Conservation (phyloP, 2,113 vertebrate genomes). For the Atractosteus spatula region DNA sequence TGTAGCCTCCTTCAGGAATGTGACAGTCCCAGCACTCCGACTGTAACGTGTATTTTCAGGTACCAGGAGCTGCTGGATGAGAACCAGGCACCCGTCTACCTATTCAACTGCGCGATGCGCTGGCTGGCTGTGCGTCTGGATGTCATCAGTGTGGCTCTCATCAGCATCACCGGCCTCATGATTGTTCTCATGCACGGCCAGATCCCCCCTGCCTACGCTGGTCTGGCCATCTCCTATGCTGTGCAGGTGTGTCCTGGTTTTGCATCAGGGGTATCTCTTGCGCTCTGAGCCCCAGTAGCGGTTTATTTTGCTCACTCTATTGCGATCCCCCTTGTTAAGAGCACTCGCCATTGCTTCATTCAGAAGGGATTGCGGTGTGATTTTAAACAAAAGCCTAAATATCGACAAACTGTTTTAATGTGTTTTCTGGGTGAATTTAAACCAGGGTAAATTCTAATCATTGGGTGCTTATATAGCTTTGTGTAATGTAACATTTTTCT, state of each 20-base stretch:
- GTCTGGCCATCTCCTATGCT: slow-evolving; percentile 86
- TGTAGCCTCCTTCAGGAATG: too few relatives aligned
- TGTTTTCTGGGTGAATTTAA: too few relatives aligned
- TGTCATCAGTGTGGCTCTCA: slow-evolving; percentile 84
- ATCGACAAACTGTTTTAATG: neutral
- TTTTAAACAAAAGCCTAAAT: neutral
- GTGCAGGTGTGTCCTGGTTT: slow-evolving; percentile 71
- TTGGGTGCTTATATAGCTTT: too few relatives aligned
- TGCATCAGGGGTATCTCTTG: too few relatives aligned
- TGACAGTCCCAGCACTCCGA: neutral
- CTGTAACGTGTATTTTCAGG: slow-evolving; percentile 47
- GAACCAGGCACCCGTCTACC: slow-evolving; percentile 85
- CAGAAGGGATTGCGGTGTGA: neutral
- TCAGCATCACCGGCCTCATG: slow-evolving; percentile 84
- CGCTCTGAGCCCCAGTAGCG: too few relatives aligned
- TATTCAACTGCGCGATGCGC: slow-evolving; percentile 89
- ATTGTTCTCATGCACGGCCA: slow-evolving; percentile 87
- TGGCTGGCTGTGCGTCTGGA: slow-evolving; percentile 88
- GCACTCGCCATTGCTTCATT: too few relatives aligned
- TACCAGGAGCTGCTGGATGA: slow-evolving; percentile 85
- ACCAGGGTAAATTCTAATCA: too few relatives aligned
- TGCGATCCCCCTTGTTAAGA: too few relatives aligned
- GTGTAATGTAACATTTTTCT: too few relatives aligned
- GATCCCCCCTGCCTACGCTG: slow-evolving; percentile 84
- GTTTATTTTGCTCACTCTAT: too few relatives aligned